Conservation (phyloP, 2,888 invertebrate genomes). For the Uropetala carovei region DNA sequence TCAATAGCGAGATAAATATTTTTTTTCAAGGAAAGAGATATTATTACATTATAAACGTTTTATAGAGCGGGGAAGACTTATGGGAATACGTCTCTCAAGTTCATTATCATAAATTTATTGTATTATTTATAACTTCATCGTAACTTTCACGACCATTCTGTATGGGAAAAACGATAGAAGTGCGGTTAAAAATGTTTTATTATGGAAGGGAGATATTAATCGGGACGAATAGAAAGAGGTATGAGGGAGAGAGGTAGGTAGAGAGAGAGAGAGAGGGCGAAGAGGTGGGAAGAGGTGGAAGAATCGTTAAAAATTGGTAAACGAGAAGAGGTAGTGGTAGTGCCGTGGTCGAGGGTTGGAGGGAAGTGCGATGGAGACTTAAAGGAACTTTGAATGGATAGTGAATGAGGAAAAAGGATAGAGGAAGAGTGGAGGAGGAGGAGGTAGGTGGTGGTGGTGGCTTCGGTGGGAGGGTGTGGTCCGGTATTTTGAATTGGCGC, state of each 20-base stretch:
- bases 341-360: background rate
- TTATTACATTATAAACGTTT: too few species aligned
- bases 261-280: background rate
- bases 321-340: background rate
- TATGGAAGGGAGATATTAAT: background rate
- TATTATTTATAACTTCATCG: background rate
- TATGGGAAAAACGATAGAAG: background rate
- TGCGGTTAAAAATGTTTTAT: background rate
- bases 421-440: too few species aligned
- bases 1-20: too few species aligned
- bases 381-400: background rate
- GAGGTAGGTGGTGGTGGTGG: too few species aligned
- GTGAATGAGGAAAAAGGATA: background rate
- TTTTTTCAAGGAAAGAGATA: too few species aligned
- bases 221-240: background rate
- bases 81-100: too few species aligned
- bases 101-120: background rate
- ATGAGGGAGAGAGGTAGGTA: background rate
- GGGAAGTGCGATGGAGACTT: too few species aligned
- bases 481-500: constrained; percentile 46
- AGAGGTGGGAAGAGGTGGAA: constrained; percentile 7
- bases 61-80: too few species aligned
- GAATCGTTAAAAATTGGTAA: constrained; percentile 21
- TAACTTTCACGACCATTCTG: background rate
- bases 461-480: constrained; percentile 39